Conservation (phyloP, 2,113 vertebrate genomes). For the Scophthalmus maximus region DNA sequence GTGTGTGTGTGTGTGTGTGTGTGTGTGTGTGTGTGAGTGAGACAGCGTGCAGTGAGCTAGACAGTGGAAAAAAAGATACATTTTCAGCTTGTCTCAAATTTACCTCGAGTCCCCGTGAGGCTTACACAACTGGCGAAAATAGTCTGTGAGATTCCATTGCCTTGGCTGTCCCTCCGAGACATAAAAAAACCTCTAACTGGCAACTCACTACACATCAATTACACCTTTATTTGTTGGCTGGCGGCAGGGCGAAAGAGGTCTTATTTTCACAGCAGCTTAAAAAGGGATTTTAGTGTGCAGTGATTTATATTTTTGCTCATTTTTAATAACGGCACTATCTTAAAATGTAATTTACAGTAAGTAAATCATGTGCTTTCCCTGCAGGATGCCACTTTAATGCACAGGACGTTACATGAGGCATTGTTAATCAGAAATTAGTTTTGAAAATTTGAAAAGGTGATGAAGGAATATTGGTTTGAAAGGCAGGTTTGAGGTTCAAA, state of each 20-base stretch:
- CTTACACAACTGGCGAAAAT: conserved; percentile 63
- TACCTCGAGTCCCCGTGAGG: conserved; percentile 49
- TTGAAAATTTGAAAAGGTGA: conserved; percentile 16
- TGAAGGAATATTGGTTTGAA: conserved; percentile 23
- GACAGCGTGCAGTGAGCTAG: conserved; percentile 48
- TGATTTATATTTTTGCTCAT: conserved; percentile 28
- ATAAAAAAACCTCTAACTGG: conserved; percentile 71
- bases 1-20: not conserved
- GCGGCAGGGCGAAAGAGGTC: conserved; percentile 23
- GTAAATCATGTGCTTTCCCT: conserved; percentile 17
- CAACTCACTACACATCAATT: conserved; percentile 71
- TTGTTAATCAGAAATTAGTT: conserved; percentile 29
- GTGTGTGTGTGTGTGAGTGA: conserved; percentile 19
- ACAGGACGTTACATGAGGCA: not conserved
- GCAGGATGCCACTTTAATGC: conserved; percentile 11
- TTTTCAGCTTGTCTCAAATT: conserved; percentile 69
- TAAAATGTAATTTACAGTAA: conserved; percentile 24
- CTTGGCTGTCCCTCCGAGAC: conserved; percentile 57
- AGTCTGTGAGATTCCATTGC: conserved; percentile 53
- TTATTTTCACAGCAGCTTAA: conserved; percentile 44
- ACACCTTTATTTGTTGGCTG: conserved; percentile 74
- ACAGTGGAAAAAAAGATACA: conserved; percentile 53
- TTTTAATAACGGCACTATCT: conserved; percentile 18
- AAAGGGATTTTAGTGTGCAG: conserved; percentile 32
- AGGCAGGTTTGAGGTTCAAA: conserved; percentile 47